A percentile compares a stretch with the other conserved stretches of the same genome.
phyloP scores from a whole-genome alignment of 2,888 invertebrate species.

The Pyrgus malvae region DNA sequence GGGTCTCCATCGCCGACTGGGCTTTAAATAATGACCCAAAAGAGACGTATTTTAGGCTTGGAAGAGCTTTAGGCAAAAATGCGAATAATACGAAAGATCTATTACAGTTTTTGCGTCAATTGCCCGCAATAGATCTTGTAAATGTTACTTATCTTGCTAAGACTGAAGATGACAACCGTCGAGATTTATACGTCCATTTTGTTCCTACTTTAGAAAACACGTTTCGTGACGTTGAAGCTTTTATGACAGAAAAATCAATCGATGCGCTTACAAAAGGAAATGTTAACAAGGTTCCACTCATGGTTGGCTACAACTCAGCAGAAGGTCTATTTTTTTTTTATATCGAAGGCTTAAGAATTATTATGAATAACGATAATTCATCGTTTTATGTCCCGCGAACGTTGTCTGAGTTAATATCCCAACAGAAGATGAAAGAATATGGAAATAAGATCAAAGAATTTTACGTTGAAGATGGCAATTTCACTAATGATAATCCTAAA shows the following conservation, averaged over 20 bases:
- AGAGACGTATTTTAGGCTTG: constrained; percentile 39
- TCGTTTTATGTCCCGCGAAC: constrained; percentile 40
- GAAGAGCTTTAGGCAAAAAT: constrained; percentile 39
- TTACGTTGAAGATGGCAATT: constrained; percentile 39
- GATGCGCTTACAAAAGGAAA: constrained; percentile 38
- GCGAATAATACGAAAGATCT: constrained; percentile 36
- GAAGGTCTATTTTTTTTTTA: constrained; percentile 41
- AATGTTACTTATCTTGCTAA: constrained; percentile 39
- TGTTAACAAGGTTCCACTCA: constrained; percentile 40
- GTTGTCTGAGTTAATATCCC: constrained; percentile 32
- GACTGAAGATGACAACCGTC: constrained; percentile 40
- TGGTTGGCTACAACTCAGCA: constrained; percentile 42
- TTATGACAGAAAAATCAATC: constrained; percentile 41
- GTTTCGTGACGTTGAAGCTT: constrained; percentile 40
- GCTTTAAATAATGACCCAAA: constrained; percentile 30
- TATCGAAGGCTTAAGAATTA: constrained; percentile 35
- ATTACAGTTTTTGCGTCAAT: constrained; percentile 37
- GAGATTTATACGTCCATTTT: constrained; percentile 45
- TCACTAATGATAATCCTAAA: constrained; percentile 34
- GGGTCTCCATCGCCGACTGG: constrained; percentile 43
- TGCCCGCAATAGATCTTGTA: constrained; percentile 39
- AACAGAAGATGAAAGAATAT: constrained; percentile 32
- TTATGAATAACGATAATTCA: constrained; percentile 36
- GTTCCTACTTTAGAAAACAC: constrained; percentile 46
- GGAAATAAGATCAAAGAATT: constrained; percentile 40